Evolutionary conservation across 2,888 invertebrate genomes (phyloP).

Genomic region (Drosophila siamana): DNA sequence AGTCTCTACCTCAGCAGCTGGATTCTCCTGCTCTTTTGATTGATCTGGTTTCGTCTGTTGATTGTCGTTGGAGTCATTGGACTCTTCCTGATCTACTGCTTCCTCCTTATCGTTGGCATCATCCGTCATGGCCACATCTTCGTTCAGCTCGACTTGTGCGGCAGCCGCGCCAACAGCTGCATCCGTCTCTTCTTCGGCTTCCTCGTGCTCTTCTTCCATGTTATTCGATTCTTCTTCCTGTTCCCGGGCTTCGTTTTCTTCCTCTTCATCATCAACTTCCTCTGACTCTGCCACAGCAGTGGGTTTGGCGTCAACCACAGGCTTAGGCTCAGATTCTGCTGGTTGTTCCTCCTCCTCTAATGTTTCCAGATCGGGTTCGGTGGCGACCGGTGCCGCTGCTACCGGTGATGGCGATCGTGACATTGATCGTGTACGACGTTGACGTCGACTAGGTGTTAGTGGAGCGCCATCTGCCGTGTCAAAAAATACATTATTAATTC

Average conservation of each 20-base stretch:
- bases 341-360: not conserved
- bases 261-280: conserved; percentile 65
- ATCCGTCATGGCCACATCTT: conserved; percentile 72
- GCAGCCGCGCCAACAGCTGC: conserved; percentile 13
- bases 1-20: conserved; percentile 3
- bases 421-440: conserved; percentile 84
- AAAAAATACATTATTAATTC: conserved; percentile 12
- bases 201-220: conserved; percentile 23
- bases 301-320: conserved; percentile 16
- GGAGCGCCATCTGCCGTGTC: conserved; percentile 66
- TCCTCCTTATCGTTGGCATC: conserved; percentile 25
- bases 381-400: conserved; percentile 72
- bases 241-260: conserved; percentile 39
- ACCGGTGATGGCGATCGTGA: conserved; percentile 84
- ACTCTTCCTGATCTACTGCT: not conserved
- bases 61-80: not conserved
- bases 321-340: not conserved
- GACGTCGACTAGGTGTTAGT: conserved; percentile 82
- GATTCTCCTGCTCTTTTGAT: conserved; percentile 21
- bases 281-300: conserved; percentile 62
- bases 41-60: conserved; percentile 18
- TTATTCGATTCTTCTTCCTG: conserved; percentile 43
- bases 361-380: conserved; percentile 34
- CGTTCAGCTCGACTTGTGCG: conserved; percentile 32
- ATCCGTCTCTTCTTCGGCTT: conserved; percentile 26